Base-by-base conservation (phyloP, 2,113 vertebrate species). In the Tragelaphus buxtoni region DNA sequence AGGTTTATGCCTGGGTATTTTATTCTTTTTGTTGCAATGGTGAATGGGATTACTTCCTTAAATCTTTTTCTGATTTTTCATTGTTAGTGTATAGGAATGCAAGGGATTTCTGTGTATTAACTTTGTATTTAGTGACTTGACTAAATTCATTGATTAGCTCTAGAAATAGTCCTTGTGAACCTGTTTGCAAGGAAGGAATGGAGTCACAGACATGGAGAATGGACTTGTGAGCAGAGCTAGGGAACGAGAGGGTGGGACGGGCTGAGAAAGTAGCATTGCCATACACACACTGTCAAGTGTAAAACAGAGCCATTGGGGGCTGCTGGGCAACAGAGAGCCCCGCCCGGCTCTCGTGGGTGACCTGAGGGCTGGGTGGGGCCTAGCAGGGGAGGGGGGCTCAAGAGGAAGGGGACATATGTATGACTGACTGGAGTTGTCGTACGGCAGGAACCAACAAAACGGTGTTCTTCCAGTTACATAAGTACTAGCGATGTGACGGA, bases 401-500 rank as follows among this genome's bases (percentile, higher is more conserved):
- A 42, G 35, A 42, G 35, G 35, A 26, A 74, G 22, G 35, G 35
- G 69, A 24, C 22, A 7, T 26, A 74, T 74, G 4, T 42, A 12
- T 13, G 35, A 13, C 35, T 74, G 69, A 42, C 13, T 7, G 1
- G 35, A 74, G 35, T 42, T 26, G 69, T 74, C 5, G 0, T 24
- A 5, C 22, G 13, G 20, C 69, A 26, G 69, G 22, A 74, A 26
- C 35, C 22, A 42, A 13, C 39, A 42, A 13, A 74, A 7, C 39
- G 13, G 0, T 42, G 39, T 42, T 42, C 63, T 39, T 74, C 69
- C 11, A 2, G 0, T 42, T 26, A 39, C 10, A 0, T 18, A 7
- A 79, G 28, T 2, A 11, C 76, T 32, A 20, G 45, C 0, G 16
- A 4, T 51, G 28, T 51, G 16, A 79, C 2, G 16, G 47, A 32